Evolutionary conservation across 1,140 invertebrate species (phyloP).

Genomic region (Rhagoletis zephyria): DNA sequence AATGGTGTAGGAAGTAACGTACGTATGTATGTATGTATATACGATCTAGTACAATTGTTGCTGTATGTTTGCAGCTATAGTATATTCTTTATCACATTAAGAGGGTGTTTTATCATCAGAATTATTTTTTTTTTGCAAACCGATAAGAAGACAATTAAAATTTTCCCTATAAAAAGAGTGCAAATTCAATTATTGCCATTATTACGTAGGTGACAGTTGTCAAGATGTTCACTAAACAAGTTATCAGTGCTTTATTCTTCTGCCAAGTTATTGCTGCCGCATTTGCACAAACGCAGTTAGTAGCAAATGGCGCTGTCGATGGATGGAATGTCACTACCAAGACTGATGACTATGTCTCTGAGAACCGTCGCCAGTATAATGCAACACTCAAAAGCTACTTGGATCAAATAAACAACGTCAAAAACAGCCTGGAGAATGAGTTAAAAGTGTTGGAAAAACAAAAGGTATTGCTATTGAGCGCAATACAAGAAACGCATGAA

Average conservation of each 20-base stretch:
- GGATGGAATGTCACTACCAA: conserved; percentile 5
- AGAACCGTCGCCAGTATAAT: conserved; percentile 18
- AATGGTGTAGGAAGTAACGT: no score
- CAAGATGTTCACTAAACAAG: conserved; percentile 37
- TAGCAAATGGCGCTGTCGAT: neutral
- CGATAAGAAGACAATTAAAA: neutral
- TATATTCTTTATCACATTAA: conserved; percentile 17
- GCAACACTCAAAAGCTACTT: conserved; percentile 9
- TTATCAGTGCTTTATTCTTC: neutral
- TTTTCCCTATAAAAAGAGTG: conserved; percentile 14
- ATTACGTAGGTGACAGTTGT: neutral
- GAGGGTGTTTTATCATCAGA: conserved; percentile 33
- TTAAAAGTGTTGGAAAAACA: conserved; percentile 1
- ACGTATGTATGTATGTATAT: no score
- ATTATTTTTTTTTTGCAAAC: neutral
- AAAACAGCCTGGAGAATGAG: neutral
- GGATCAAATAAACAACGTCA: conserved; percentile 24
- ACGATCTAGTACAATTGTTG: no score
- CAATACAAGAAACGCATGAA: neutral
- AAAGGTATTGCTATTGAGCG: neutral
- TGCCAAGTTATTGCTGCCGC: neutral
- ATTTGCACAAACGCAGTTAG: neutral
- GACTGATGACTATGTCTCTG: conserved; percentile 50
- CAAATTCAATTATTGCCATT: conserved; percentile 18
- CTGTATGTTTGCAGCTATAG: no score